Base-by-base conservation (phyloP, 2,888 invertebrate species). In the Metalampra italica region DNA sequence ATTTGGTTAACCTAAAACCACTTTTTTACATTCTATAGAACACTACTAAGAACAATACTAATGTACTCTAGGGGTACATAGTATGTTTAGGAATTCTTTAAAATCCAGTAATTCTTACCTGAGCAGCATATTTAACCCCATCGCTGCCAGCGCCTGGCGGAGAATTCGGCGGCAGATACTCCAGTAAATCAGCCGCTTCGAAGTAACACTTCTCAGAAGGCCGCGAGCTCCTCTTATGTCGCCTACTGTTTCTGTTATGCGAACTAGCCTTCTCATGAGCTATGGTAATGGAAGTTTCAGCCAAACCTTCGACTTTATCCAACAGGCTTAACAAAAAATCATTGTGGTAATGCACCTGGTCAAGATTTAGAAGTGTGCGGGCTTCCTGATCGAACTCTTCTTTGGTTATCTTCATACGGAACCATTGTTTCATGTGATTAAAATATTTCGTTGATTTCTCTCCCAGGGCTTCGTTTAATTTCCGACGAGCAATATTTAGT, bases 371-470 rank as follows among this genome's bases (percentile, higher is more conserved):
- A 12, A 97, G 81, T 71, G 93, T 92, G 37, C 96, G 90, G 5
- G 95, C 95, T 81, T 95, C 94, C 11, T 83, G 76, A 66, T 97
- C 96, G 73, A 97, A 97, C 64, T 96, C 95, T 71, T 96, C 94
- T 73, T 95, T 96, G 0, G 94, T 93, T 52, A 94, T 91, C 80
- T 95, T 91, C 73, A 91, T 91, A 46, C 92, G 90, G 64, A 95
- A 95, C 94, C 95, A 95, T 46, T 93, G 90, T 59, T 94, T 94
- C 91, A 95, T 92, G 58, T 94, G 91, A 44, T 90, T 90, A 60
- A 94, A 92, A 74, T 96, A 96, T 74, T 92, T 90, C 51, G 92
- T 91, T 2, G 92, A 87, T 74, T 93, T 93, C 45, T 94, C 94
- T 8, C 93, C 93, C 7, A 95, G 78, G 0, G 91, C 91, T 13